Conservation (phyloP, 1,140 invertebrate genomes). For the Diabrotica virgifera region DNA sequence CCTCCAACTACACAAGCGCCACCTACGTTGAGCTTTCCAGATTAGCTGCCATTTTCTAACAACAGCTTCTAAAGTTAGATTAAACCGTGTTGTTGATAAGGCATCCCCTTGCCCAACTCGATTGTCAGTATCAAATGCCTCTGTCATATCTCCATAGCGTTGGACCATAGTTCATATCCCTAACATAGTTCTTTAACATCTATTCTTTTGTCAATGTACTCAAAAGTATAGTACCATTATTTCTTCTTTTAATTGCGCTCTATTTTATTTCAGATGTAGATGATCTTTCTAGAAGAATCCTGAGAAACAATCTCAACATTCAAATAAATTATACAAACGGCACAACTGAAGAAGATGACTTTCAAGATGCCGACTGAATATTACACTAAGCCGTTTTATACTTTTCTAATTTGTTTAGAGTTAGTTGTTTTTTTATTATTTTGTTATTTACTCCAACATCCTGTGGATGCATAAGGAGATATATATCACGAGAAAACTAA, state of each 20-base stretch:
- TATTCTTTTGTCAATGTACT: too few species aligned
- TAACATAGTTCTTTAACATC: too few species aligned
- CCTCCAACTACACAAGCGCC: too few species aligned
- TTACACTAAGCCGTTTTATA: slow-evolving; percentile 3
- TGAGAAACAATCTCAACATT: slow-evolving; percentile 33
- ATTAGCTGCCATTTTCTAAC: too few species aligned
- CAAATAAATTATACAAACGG: slow-evolving; percentile 28
- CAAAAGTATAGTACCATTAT: neutral
- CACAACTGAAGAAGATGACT: slow-evolving; percentile 41
- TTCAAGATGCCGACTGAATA: slow-evolving; percentile 44
- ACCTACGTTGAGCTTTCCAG: too few species aligned
- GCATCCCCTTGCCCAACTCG: too few species aligned
- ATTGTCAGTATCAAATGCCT: too few species aligned
- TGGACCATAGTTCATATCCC: too few species aligned
- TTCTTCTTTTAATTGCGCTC: neutral
- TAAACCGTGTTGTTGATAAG: too few species aligned
- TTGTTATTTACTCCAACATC: neutral
- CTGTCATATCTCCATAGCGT: too few species aligned
- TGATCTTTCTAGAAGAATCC: slow-evolving; percentile 34
- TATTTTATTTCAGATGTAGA: slow-evolving; percentile 32
- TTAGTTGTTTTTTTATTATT: neutral
- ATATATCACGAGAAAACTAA: too few species aligned
- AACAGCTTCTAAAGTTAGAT: too few species aligned
- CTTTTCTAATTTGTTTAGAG: neutral
- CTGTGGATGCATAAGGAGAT: neutral